Evolutionary conservation across 2,797 vertebrate genomes (phyloP).

Genomic region (Hirundo rustica): DNA sequence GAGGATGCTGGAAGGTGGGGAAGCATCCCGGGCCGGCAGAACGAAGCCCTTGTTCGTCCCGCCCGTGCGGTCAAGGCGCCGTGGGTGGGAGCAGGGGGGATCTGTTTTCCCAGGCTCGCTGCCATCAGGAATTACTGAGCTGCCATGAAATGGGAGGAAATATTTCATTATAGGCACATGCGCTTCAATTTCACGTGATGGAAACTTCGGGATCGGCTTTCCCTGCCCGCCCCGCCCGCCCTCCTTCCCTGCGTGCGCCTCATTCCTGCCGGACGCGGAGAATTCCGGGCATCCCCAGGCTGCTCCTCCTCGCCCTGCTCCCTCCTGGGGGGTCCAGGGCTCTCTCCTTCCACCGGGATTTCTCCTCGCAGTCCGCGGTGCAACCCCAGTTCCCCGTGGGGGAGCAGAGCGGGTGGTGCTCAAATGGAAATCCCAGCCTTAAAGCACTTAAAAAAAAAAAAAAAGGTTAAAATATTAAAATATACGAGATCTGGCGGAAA

Average conservation of each 20-base stretch:
- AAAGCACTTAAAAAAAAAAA: not conserved
- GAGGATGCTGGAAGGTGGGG: conserved; percentile 59
- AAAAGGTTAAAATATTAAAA: no score
- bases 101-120: conserved; percentile 79
- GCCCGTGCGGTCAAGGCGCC: conserved; percentile 58
- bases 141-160: conserved; percentile 81
- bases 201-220: conserved; percentile 74
- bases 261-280: not conserved
- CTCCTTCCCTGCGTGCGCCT: not conserved
- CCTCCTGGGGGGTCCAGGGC: accelerated
- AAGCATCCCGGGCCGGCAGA: not conserved
- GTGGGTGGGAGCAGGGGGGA: conserved; percentile 66
- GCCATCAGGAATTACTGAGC: conserved; percentile 79
- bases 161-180: conserved; percentile 84
- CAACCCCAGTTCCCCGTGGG: accelerated
- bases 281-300: not conserved
- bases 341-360: not conserved
- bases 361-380: accelerated
- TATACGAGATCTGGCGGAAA: not conserved
- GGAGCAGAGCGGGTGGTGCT: no score
- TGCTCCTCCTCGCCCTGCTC: accelerated
- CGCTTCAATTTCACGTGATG: conserved; percentile 75
- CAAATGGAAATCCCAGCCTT: no score
- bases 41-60: conserved; percentile 40
- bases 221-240: not conserved